A percentile compares a stretch with the other conserved stretches of the same genome.
Evolutionary conservation across 23 tunicate species (phyloP).

Genomic region (Halocynthia aurantium): DNA sequence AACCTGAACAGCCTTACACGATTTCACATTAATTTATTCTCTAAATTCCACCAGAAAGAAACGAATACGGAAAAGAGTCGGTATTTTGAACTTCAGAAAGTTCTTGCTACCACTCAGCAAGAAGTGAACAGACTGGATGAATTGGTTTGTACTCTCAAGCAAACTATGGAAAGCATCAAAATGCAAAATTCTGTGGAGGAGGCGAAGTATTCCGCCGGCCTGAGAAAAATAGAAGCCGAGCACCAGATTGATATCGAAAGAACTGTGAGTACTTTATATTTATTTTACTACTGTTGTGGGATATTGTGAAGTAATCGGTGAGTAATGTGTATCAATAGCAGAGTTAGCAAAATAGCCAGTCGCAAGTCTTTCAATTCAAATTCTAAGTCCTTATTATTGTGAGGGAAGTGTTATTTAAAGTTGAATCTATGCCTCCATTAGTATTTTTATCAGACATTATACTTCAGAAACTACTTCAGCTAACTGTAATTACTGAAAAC

Average conservation of each 20-base stretch:
- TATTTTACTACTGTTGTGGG: background rate
- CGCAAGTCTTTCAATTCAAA: no score
- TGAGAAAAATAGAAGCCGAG: conserved; percentile 67
- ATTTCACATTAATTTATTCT: no score
- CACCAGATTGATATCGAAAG: conserved; percentile 60
- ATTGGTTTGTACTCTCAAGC: conserved; percentile 43
- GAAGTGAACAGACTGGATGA: conserved; percentile 55
- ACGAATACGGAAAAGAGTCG: conserved; percentile 41
- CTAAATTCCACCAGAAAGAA: conserved; percentile 12
- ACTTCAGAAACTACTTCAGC: no score
- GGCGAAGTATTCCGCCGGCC: conserved; percentile 46
- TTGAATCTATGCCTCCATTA: no score
- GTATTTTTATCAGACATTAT: no score
- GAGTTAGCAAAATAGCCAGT: no score
- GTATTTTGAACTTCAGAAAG: conserved; percentile 29
- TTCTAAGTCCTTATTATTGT: no score
- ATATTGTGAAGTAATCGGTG: no score
- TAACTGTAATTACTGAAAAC: no score
- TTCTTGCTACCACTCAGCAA: conserved; percentile 57
- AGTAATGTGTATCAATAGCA: no score
- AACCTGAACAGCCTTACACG: no score
- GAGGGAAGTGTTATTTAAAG: no score
- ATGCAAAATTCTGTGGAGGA: conserved; percentile 45
- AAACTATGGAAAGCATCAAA: conserved; percentile 53
- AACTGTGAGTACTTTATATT: conserved; percentile 35